phyloP scores from a whole-genome alignment of 2,888 invertebrate genomes.

The Orthonychiurus folsomi region DNA sequence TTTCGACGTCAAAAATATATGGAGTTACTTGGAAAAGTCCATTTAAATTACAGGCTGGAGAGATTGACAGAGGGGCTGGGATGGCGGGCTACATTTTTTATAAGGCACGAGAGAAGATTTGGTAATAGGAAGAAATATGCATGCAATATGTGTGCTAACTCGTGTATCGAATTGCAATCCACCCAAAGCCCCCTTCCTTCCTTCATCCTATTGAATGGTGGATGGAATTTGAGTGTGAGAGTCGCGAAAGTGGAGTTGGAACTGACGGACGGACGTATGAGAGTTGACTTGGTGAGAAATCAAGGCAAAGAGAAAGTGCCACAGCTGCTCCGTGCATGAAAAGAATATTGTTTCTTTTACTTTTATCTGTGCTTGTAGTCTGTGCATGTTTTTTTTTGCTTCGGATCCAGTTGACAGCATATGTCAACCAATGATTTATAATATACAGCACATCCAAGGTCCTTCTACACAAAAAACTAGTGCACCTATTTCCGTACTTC shows the following conservation, averaged over 20 bases:
- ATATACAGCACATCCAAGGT: neutral
- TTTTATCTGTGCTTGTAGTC: neutral
- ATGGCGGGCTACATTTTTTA: neutral
- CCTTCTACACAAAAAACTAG: neutral
- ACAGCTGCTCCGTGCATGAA: neutral
- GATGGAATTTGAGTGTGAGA: too few relatives aligned
- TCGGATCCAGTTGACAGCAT: neutral
- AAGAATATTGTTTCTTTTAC: slow-evolving; percentile 1
- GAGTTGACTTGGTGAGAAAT: neutral
- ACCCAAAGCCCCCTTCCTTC: too few relatives aligned
- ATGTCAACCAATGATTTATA: neutral
- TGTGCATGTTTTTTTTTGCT: neutral
- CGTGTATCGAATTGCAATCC: too few relatives aligned
- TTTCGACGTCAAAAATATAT: neutral
- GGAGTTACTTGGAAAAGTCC: neutral
- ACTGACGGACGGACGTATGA: neutral
- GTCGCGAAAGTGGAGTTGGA: too few relatives aligned
- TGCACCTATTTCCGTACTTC: too few relatives aligned
- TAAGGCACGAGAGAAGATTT: neutral
- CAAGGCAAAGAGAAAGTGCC: neutral
- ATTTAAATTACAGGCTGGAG: neutral
- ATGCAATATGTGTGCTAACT: neutral
- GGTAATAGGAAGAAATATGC: neutral
- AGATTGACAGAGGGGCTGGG: neutral
- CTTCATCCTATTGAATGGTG: too few relatives aligned